phyloP scores from a whole-genome alignment of 2,888 invertebrate genomes.

The Melieria picta region DNA sequence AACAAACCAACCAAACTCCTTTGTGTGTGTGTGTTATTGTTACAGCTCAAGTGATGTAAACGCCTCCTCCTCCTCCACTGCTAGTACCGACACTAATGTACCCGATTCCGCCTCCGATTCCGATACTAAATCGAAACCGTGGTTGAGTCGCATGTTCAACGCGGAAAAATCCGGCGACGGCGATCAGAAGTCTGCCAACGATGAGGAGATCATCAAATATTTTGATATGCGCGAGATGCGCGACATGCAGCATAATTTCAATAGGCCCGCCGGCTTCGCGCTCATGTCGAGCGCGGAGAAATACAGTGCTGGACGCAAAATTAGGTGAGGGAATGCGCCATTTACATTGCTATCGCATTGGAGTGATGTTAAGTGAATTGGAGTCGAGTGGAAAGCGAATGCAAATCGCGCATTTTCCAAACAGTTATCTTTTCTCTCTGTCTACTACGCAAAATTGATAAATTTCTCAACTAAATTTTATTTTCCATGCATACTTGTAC shows the following conservation, averaged over 20 bases:
- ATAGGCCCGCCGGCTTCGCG: conserved; percentile 64
- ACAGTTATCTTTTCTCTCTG: too few species aligned
- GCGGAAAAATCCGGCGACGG: conserved; percentile 46
- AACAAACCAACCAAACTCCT: conserved; percentile 41
- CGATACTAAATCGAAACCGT: conserved; percentile 60
- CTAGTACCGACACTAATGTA: conserved; percentile 54
- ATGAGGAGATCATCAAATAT: conserved; percentile 56
- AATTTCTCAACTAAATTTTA: too few species aligned
- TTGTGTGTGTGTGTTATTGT: conserved; percentile 53
- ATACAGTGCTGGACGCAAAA: conserved; percentile 65
- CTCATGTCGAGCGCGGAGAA: conserved; percentile 60
- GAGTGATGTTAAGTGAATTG: too few species aligned
- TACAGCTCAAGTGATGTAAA: conserved; percentile 63
- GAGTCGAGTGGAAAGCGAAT: too few species aligned
- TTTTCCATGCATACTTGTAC: too few species aligned
- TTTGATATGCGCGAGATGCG: conserved; percentile 56
- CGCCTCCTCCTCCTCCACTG: conserved; percentile 58
- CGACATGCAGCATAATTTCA: conserved; percentile 60
- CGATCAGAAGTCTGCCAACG: conserved; percentile 42
- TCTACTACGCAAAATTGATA: too few species aligned
- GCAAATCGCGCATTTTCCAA: too few species aligned
- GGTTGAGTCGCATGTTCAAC: conserved; percentile 66
- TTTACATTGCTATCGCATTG: too few species aligned
- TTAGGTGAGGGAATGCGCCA: conserved; percentile 66
- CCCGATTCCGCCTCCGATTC: conserved; percentile 53